These are phyloP conservation scores for Theristicus caerulescens DNA, from an alignment of 2,113 vertebrate species.

Conservation along the genomic window DNA sequence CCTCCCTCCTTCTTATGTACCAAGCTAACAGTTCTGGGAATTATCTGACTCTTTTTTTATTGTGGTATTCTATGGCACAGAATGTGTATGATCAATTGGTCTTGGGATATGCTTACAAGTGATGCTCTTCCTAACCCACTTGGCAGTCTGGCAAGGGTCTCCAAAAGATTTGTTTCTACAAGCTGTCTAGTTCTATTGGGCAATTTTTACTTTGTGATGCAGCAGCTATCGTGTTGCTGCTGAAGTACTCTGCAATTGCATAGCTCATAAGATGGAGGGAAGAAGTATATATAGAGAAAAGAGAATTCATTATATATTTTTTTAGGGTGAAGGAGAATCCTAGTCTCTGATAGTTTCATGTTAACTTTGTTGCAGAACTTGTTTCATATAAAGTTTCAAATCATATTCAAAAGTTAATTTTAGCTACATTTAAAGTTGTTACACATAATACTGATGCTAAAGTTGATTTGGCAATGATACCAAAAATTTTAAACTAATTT, in stretches of 20 bases:
- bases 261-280: background rate
- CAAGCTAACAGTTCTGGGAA: background rate
- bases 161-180: background rate
- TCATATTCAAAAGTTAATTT: background rate
- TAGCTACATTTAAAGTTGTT: background rate
- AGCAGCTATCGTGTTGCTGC: background rate
- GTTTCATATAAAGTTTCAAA: background rate
- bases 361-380: background rate
- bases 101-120: background rate
- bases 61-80: background rate
- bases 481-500: background rate
- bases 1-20: background rate
- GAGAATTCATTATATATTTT: background rate
- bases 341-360: background rate
- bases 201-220: background rate
- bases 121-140: background rate
- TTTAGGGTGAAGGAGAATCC: background rate
- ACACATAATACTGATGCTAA: background rate
- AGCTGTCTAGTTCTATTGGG: background rate
- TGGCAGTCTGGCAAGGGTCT: background rate
- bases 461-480: background rate
- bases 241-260: background rate
- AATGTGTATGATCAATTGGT: background rate
- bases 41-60: background rate
- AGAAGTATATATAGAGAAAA: background rate